Evolutionary conservation across 2,797 vertebrate genomes (phyloP).

Genomic region (Lycodopsis pacificus): DNA sequence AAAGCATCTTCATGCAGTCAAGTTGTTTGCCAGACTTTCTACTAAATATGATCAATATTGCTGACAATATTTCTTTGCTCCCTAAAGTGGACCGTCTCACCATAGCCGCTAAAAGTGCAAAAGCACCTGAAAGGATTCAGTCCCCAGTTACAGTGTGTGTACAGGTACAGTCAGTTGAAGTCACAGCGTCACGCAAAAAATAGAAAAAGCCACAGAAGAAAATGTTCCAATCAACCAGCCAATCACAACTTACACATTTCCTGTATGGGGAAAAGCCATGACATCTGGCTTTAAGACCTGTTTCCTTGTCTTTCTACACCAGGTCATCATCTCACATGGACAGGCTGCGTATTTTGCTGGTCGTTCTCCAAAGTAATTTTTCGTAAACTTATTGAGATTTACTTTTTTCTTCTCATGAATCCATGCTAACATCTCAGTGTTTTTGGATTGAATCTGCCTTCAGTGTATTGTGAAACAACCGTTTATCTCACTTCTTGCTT

Average conservation of each 20-base stretch:
- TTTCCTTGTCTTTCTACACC: neutral
- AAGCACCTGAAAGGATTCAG: too few relatives aligned
- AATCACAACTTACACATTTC: slow-evolving; percentile 1
- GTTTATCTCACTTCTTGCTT: neutral
- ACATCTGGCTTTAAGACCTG: neutral
- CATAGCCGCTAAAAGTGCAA: too few relatives aligned
- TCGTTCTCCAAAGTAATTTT: slow-evolving; percentile 30
- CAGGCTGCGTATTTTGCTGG: neutral
- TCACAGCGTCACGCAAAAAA: too few relatives aligned
- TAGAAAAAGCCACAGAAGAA: slow-evolving; percentile 4
- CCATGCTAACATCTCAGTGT: too few relatives aligned
- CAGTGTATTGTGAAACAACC: neutral
- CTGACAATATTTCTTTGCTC: too few relatives aligned
- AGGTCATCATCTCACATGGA: slow-evolving; percentile 17
- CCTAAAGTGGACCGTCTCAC: too few relatives aligned
- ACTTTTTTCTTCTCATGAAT: too few relatives aligned
- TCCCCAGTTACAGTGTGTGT: too few relatives aligned
- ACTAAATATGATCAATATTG: too few relatives aligned
- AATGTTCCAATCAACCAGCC: slow-evolving; percentile 25
- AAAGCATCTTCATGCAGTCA: too few relatives aligned
- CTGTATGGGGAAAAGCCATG: slow-evolving; percentile 15
- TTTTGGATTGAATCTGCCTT: neutral
- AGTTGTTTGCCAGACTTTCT: too few relatives aligned
- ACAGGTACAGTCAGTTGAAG: too few relatives aligned
- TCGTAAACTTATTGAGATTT: neutral